Evolutionary conservation across 2,797 vertebrate genomes (phyloP).

Genomic region (Sebastes elongatus): DNA sequence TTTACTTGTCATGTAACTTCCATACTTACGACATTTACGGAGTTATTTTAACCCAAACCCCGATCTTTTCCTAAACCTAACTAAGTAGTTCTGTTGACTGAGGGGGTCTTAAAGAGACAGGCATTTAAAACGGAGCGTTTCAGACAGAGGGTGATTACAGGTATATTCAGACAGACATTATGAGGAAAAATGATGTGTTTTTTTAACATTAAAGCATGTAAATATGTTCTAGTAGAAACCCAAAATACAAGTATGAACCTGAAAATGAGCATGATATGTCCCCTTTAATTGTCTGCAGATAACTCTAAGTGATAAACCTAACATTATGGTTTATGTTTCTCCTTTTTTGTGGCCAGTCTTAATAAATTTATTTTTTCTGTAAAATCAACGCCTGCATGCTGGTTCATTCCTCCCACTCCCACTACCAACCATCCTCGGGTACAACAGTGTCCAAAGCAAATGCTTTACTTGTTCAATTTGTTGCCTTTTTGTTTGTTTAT

Average conservation of each 20-base stretch:
- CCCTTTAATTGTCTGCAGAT: neutral
- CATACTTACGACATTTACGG: no score
- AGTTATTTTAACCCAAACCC: no score
- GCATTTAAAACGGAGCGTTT: neutral
- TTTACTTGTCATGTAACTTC: no score
- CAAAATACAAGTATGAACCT: neutral
- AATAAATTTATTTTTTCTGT: neutral
- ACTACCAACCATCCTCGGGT: neutral
- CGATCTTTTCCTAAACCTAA: no score
- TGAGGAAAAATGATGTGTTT: neutral
- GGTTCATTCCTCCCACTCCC: neutral
- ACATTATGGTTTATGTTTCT: neutral
- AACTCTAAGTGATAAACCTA: no score
- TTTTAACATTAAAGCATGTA: neutral
- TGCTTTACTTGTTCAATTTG: conserved; percentile 8
- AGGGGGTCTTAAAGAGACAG: neutral
- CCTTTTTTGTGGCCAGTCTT: neutral
- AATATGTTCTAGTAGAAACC: neutral
- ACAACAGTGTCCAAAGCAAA: conserved; percentile 22
- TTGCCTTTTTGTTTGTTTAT: conserved; percentile 33
- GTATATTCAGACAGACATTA: neutral
- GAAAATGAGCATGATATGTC: neutral
- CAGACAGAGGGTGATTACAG: neutral
- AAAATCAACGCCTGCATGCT: neutral
- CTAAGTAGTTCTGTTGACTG: no score